These are phyloP conservation scores for Zaprionus vittiger DNA, from an alignment of 1,140 invertebrate species.

Conservation along the genomic window DNA sequence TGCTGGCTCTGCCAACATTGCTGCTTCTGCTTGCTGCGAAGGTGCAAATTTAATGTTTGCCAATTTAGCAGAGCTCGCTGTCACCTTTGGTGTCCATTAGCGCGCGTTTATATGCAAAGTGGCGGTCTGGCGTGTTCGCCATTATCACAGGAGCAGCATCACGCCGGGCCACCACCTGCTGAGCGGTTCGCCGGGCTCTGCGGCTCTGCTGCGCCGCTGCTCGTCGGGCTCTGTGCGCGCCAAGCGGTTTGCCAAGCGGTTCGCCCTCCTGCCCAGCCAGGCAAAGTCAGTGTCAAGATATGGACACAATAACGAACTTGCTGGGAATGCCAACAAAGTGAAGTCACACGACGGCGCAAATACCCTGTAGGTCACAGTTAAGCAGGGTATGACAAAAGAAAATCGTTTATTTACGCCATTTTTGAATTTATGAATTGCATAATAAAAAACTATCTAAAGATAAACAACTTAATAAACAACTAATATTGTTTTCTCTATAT, in stretches of 20 bases:
- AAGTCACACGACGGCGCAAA: not conserved
- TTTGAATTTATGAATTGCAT: too few relatives aligned
- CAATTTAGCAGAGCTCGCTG: constrained; percentile 78
- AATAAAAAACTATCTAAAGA: too few relatives aligned
- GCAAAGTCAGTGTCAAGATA: constrained; percentile 58
- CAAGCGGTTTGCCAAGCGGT: constrained; percentile 36
- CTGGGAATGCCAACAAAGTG: constrained; percentile 2
- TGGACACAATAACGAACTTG: constrained; percentile 60
- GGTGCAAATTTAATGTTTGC: constrained; percentile 83
- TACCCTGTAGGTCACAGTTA: not conserved
- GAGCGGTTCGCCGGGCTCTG: constrained; percentile 34
- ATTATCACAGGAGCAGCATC: constrained; percentile 81
- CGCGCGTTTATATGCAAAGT: constrained; percentile 82
- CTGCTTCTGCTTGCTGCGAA: constrained; percentile 56
- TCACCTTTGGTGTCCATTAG: constrained; percentile 83
- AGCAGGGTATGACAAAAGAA: not conserved
- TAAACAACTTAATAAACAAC: too few relatives aligned
- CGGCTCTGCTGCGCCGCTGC: constrained; percentile 22
- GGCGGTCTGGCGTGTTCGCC: constrained; percentile 65
- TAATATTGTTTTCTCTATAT: too few relatives aligned
- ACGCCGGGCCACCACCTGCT: constrained; percentile 77
- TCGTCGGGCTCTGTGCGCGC: constrained; percentile 3
- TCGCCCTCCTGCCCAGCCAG: constrained; percentile 38
- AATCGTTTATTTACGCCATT: not conserved
- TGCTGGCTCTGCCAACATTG: constrained; percentile 2